phyloP scores from a whole-genome alignment of 2,888 invertebrate species.

The Dryadula phaetusa region DNA sequence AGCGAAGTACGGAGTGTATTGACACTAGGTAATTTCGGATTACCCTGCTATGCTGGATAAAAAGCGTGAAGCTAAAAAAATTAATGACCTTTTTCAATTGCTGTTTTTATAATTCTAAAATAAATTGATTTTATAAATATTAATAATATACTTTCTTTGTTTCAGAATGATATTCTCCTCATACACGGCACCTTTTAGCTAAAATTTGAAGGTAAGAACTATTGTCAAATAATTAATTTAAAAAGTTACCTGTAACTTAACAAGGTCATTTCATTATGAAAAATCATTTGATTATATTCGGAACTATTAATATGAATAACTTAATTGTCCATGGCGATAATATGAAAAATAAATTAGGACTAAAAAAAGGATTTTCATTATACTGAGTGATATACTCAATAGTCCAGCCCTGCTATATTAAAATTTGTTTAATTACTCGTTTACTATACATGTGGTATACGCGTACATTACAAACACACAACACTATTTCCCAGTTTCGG shows the following conservation, averaged over 20 bases:
- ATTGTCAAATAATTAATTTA: background rate
- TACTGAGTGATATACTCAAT: too few relatives aligned
- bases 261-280: too few relatives aligned
- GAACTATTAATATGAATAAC: too few relatives aligned
- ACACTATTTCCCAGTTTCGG: slow-evolving; percentile 16
- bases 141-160: slow-evolving; percentile 56
- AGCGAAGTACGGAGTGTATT: too few relatives aligned
- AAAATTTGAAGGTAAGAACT: slow-evolving; percentile 70
- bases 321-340: too few relatives aligned
- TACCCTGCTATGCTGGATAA: too few relatives aligned
- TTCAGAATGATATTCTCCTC: slow-evolving; percentile 81
- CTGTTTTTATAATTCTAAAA: background rate
- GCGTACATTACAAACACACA: slow-evolving; percentile 4
- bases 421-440: background rate
- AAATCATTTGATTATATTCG: too few relatives aligned
- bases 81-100: background rate
- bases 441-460: background rate
- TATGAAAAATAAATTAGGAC: too few relatives aligned
- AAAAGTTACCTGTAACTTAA: too few relatives aligned
- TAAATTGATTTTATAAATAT: background rate
- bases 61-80: too few relatives aligned
- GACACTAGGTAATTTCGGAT: too few relatives aligned
- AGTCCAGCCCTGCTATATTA: background rate
- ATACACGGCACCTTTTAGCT: slow-evolving; percentile 79
- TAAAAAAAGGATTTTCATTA: too few relatives aligned